Evolutionary conservation across 2,888 invertebrate species (phyloP).

Genomic region (Yponomeuta sedellus): DNA sequence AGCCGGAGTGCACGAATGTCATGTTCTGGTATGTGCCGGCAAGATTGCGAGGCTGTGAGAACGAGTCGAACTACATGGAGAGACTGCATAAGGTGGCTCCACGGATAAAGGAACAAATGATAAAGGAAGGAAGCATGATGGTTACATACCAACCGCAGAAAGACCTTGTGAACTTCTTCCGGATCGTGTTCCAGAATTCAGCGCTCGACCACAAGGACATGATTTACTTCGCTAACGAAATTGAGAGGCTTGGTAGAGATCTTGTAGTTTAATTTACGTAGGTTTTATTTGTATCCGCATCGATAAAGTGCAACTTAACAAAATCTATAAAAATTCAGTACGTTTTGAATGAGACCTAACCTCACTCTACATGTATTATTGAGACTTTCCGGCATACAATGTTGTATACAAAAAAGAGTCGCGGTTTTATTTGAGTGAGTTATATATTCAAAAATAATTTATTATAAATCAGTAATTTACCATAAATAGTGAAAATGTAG

Average conservation of each 20-base stretch:
- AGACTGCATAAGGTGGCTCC: conserved; percentile 90
- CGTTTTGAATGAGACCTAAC: no score
- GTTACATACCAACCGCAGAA: conserved; percentile 96
- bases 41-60: conserved; percentile 75
- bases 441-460: no score
- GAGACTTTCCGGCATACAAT: no score
- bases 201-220: conserved; percentile 89
- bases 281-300: background rate
- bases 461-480: no score
- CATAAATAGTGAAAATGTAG: no score
- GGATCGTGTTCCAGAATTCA: conserved; percentile 95
- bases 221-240: conserved; percentile 90
- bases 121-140: conserved; percentile 96
- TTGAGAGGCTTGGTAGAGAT: conserved; percentile 88
- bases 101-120: conserved; percentile 95
- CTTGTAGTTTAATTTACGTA: conserved; percentile 43
- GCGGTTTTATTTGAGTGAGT: no score
- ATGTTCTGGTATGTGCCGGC: conserved; percentile 97
- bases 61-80: conserved; percentile 76
- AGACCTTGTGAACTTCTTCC: conserved; percentile 93
- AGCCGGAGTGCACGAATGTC: conserved; percentile 95
- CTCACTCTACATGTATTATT: no score
- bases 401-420: no score
- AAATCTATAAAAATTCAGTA: no score
- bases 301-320: no score